phyloP scores from a whole-genome alignment of 2,888 invertebrate species.

The Entomobrya multifasciata region DNA sequence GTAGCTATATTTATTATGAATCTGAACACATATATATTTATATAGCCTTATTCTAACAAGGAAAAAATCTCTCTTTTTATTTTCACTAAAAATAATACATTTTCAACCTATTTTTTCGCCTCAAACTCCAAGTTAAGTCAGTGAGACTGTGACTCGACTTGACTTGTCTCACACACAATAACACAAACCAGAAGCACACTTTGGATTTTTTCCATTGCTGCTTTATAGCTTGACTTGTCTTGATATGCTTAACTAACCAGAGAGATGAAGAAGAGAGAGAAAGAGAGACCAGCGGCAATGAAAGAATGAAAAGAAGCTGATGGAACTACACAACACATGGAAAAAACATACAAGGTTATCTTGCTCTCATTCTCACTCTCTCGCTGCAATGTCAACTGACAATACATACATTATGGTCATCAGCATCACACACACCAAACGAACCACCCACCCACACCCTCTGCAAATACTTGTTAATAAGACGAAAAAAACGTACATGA shows the following conservation, averaged over 20 bases:
- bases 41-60: no score
- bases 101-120: conserved; percentile 66
- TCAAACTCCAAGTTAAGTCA: conserved; percentile 70
- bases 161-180: conserved; percentile 8
- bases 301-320: conserved; percentile 3
- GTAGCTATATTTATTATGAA: neutral
- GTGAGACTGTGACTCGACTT: conserved; percentile 60
- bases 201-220: conserved; percentile 25
- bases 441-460: no score
- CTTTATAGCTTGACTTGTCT: conserved; percentile 2
- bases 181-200: conserved; percentile 26
- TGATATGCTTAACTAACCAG: conserved; percentile 43
- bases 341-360: neutral
- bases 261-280: no score
- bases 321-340: neutral
- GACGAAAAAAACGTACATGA: no score
- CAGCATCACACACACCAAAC: no score
- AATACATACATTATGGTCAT: no score
- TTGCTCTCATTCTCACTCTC: neutral
- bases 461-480: no score
- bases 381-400: no score
- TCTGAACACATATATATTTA: no score
- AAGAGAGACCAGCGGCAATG: conserved; percentile 43
- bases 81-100: conserved; percentile 59
- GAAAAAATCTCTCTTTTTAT: neutral